These are phyloP conservation scores for Tipula unca DNA, from an alignment of 2,888 invertebrate genomes.

Conservation along the genomic window DNA sequence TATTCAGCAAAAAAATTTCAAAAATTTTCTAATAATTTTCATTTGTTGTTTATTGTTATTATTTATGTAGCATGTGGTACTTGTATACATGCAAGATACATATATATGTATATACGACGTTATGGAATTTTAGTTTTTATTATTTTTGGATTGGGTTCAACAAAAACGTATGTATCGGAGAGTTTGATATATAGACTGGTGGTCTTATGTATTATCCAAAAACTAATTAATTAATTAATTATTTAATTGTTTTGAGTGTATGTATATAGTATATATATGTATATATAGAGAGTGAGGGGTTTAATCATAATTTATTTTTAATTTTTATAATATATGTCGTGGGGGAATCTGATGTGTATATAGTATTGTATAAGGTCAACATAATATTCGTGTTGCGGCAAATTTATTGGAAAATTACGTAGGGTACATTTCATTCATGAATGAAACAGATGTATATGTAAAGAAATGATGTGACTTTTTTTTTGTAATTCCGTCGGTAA, in stretches of 20 bases:
- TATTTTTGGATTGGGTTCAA: conserved; percentile 14
- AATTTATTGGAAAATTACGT: background rate
- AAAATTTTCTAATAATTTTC: background rate
- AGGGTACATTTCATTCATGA: background rate
- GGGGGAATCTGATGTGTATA: background rate
- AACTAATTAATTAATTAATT: background rate
- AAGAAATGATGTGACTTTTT: background rate
- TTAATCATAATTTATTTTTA: background rate
- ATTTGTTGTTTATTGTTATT: background rate
- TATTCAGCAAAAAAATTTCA: background rate
- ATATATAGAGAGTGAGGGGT: background rate
- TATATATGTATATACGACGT: background rate
- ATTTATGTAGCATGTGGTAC: conserved; percentile 8
- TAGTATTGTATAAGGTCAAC: background rate
- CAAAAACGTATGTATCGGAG: background rate
- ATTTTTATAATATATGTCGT: no score
- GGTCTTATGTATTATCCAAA: background rate
- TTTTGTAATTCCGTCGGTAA: no score
- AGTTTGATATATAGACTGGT: background rate
- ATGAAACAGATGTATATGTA: background rate
- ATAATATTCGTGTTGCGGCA: background rate
- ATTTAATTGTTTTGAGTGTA: background rate
- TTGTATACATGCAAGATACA: background rate
- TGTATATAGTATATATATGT: background rate
- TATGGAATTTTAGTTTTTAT: background rate